Percentiles rank a stretch among this genome's conserved stretches.
These are phyloP conservation scores for Drosophila teissieri DNA, from an alignment of 1,140 invertebrate species.

Conservation along the genomic window DNA sequence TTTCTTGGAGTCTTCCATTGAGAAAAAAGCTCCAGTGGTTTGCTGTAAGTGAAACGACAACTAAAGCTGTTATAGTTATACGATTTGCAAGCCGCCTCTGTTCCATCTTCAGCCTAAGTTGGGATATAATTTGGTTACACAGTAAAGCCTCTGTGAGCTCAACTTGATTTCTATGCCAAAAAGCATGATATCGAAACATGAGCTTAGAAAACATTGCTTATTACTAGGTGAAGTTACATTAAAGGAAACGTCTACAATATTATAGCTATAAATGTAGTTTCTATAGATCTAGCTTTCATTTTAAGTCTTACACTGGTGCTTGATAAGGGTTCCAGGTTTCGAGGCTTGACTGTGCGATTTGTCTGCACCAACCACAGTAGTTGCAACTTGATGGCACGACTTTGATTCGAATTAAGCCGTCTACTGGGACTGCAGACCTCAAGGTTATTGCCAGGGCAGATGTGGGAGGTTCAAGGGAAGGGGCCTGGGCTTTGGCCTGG, in stretches of 20 bases:
- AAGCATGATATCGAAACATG: no score
- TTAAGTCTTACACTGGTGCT: neutral
- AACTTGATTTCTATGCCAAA: no score
- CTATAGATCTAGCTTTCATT: no score
- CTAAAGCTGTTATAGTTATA: conserved; percentile 47
- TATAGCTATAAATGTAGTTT: no score
- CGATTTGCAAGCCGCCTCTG: conserved; percentile 40
- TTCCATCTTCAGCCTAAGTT: conserved; percentile 17
- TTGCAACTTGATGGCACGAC: conserved; percentile 4
- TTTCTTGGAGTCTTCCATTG: conserved; percentile 58
- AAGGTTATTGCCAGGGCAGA: conserved; percentile 72
- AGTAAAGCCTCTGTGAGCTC: neutral
- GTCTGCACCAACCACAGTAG: neutral
- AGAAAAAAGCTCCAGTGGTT: conserved; percentile 39
- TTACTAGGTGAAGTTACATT: no score
- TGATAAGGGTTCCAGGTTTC: neutral
- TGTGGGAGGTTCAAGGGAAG: neutral
- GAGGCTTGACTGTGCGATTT: neutral
- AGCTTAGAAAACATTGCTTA: no score
- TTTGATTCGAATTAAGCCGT: conserved; percentile 15
- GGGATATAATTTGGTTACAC: conserved; percentile 16
- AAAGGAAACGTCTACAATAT: no score
- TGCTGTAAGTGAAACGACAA: conserved; percentile 56
- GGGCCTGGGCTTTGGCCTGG: no score
- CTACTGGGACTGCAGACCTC: conserved; percentile 19